These are phyloP conservation scores for Calephelis nemesis DNA, from an alignment of 1,140 invertebrate species.

Conservation along the genomic window DNA sequence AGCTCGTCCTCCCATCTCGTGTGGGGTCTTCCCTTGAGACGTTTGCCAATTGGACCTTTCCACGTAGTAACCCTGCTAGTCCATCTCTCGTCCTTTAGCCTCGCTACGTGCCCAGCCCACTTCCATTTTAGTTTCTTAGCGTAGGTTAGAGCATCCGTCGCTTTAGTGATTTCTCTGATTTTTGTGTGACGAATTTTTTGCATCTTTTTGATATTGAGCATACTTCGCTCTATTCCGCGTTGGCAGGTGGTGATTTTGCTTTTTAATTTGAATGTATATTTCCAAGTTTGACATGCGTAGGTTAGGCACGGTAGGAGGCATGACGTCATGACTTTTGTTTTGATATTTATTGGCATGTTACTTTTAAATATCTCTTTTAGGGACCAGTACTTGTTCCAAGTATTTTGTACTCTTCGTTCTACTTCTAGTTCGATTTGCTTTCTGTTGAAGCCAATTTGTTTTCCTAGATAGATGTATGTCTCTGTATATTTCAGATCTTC, in stretches of 20 bases:
- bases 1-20: too few relatives aligned
- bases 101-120: slow-evolving; percentile 1
- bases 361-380: slow-evolving; percentile 34
- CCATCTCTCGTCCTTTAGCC: too few relatives aligned
- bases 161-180: slow-evolving; percentile 13
- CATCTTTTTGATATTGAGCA: slow-evolving; percentile 13
- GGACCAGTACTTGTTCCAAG: slow-evolving; percentile 37
- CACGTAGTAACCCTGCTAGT: too few relatives aligned
- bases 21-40: too few relatives aligned
- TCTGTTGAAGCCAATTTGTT: slow-evolving; percentile 21
- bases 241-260: too few relatives aligned
- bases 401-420: slow-evolving; percentile 31
- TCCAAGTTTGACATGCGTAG: too few relatives aligned
- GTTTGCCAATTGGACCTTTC: too few relatives aligned
- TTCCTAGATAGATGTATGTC: slow-evolving; percentile 32
- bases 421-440: slow-evolving; percentile 21
- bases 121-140: slow-evolving; percentile 1
- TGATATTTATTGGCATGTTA: slow-evolving; percentile 20
- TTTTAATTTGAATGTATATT: too few relatives aligned
- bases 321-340: too few relatives aligned
- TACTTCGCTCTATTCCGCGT: background rate
- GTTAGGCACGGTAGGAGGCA: too few relatives aligned
- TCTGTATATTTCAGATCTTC: slow-evolving; percentile 28
- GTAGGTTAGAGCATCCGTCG: background rate
- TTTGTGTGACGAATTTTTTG: background rate